These are phyloP conservation scores for Pimephales promelas DNA, from an alignment of 2,113 vertebrate genomes.

Conservation along the genomic window DNA sequence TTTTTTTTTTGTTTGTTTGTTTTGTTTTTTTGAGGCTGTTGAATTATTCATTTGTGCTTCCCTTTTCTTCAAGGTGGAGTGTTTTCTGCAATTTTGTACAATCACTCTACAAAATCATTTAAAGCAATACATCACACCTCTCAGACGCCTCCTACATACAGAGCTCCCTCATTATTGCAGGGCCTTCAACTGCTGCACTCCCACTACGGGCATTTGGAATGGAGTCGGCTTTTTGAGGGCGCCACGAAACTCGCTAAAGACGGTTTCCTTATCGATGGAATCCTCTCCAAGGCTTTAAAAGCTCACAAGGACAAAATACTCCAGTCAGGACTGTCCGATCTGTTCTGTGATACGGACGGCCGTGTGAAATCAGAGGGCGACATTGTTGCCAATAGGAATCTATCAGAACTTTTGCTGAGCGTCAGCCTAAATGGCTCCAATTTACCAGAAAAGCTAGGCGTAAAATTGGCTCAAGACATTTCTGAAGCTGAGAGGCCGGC, in stretches of 20 bases:
- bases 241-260: conserved; percentile 56
- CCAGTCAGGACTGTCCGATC: conserved; percentile 62
- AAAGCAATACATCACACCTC: conserved; percentile 61
- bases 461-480: conserved; percentile 63
- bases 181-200: conserved; percentile 65
- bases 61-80: conserved; percentile 59
- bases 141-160: conserved; percentile 26
- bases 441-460: conserved; percentile 58
- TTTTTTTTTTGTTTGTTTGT: conserved; percentile 6
- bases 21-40: background rate
- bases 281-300: conserved; percentile 52
- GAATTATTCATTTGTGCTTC: background rate
- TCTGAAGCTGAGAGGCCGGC: conserved; percentile 34
- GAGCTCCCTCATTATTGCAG: conserved; percentile 51
- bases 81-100: conserved; percentile 63
- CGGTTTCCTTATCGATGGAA: conserved; percentile 69
- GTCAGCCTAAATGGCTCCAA: conserved; percentile 51
- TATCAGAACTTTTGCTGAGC: conserved; percentile 58
- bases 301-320: conserved; percentile 48
- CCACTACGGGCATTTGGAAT: conserved; percentile 62
- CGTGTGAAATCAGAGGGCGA: conserved; percentile 53
- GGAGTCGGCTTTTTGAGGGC: conserved; percentile 62
- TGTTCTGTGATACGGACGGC: conserved; percentile 58
- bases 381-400: conserved; percentile 52
- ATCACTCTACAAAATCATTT: conserved; percentile 54